These are phyloP conservation scores for Rotaria macrura DNA, from an alignment of 2,888 invertebrate genomes.

Conservation along the genomic window DNA sequence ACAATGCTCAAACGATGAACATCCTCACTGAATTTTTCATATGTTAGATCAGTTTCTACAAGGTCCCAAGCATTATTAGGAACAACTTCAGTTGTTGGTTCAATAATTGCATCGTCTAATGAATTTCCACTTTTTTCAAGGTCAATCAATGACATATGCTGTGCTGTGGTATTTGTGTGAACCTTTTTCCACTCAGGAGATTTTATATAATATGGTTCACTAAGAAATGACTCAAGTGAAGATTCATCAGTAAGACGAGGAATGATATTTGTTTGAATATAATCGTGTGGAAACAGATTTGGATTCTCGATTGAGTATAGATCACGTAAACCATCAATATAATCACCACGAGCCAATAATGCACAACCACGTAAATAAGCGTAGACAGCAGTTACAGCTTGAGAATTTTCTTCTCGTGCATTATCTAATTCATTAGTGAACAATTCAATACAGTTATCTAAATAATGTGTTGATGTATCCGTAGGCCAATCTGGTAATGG, in stretches of 20 bases:
- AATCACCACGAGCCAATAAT: background rate
- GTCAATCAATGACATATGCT: background rate
- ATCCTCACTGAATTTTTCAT: background rate
- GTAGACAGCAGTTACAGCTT: background rate
- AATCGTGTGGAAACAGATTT: background rate
- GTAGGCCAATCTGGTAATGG: background rate
- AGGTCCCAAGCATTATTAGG: background rate
- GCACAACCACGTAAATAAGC: constrained; percentile 2
- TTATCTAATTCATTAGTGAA: background rate
- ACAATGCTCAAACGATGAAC: background rate
- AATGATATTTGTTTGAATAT: background rate
- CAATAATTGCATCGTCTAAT: background rate
- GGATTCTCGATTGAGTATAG: background rate
- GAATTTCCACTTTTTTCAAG: background rate
- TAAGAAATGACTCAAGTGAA: background rate
- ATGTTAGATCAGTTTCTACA: background rate
- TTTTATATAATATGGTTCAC: background rate
- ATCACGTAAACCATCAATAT: background rate
- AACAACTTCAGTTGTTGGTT: background rate
- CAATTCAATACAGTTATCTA: background rate
- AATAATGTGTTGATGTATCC: background rate
- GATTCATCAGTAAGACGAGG: background rate
- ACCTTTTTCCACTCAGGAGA: background rate
- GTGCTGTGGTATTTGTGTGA: background rate
- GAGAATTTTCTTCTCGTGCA: background rate